Evolutionary conservation across 35 echinoderm and acorn worm species (phyloP).

Genomic region (Chiridota heheva): DNA sequence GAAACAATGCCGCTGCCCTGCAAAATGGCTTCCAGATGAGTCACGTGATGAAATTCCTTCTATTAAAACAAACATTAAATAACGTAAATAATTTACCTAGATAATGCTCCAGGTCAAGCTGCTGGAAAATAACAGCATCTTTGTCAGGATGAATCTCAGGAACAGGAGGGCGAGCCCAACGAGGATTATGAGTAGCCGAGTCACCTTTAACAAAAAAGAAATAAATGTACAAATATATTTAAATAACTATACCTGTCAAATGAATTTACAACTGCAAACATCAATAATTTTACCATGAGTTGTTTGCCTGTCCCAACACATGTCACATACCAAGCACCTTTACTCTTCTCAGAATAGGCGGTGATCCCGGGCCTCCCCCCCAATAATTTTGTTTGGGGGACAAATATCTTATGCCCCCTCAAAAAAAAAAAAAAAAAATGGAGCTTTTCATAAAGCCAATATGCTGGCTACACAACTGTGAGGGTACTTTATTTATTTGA

Average conservation of each 20-base stretch:
- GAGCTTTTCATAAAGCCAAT: no score
- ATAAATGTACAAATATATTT: neutral
- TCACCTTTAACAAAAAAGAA: neutral
- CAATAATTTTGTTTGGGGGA: no score
- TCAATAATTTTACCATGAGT: neutral
- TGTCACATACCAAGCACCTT: neutral
- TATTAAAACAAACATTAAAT: neutral
- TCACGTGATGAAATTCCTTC: neutral
- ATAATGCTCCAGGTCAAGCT: conserved; percentile 94
- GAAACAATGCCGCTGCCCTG: no score
- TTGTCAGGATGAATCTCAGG: conserved; percentile 40
- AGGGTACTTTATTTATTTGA: neutral
- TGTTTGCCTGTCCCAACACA: neutral
- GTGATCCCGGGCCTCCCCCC: neutral
- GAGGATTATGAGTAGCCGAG: conserved; percentile 28
- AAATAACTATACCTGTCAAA: neutral
- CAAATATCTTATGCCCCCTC: no score
- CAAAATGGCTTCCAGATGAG: no score
- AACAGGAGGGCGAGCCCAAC: conserved; percentile 58
- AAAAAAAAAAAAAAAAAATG: no score
- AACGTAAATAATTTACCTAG: conserved; percentile 63
- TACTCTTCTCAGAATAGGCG: neutral
- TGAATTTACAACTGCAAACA: neutral
- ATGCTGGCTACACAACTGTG: neutral
- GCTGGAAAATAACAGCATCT: conserved; percentile 79